Evolutionary conservation across 2,797 vertebrate genomes (phyloP).

Genomic region (Microctenopoma stevenorrisi): DNA sequence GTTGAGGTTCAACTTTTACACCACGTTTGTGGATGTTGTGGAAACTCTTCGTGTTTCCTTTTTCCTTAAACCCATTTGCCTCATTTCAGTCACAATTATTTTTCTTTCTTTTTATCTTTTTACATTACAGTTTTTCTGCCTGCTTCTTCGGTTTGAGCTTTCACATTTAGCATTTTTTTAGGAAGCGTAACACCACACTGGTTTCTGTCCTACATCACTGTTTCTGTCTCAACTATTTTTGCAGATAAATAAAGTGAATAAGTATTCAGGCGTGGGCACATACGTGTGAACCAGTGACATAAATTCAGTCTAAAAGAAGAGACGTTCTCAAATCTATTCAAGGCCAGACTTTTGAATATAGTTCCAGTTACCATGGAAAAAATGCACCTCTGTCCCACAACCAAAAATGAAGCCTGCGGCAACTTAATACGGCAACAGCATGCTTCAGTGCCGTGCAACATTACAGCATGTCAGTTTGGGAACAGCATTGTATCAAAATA

Average conservation of each 20-base stretch:
- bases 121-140: neutral
- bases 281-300: constrained; percentile 55
- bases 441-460: constrained; percentile 25
- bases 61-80: neutral
- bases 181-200: neutral
- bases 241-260: constrained; percentile 24
- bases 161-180: neutral
- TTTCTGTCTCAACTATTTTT: constrained; percentile 1
- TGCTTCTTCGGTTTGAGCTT: neutral
- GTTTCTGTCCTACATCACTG: neutral
- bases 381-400: constrained; percentile 68
- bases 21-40: constrained; percentile 24
- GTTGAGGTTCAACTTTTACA: neutral
- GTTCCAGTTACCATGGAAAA: constrained; percentile 80
- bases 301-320: constrained; percentile 67
- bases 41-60: constrained; percentile 36
- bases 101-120: neutral
- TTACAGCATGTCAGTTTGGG: constrained; percentile 1
- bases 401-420: constrained; percentile 65
- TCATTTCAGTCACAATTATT: neutral
- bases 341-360: constrained; percentile 70
- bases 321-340: constrained; percentile 70
- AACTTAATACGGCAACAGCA: constrained; percentile 53
- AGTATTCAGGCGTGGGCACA: constrained; percentile 14
- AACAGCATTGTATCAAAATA: constrained; percentile 11